phyloP scores from a whole-genome alignment of 2,797 vertebrate genomes.

The Pseudochirops cupreus region DNA sequence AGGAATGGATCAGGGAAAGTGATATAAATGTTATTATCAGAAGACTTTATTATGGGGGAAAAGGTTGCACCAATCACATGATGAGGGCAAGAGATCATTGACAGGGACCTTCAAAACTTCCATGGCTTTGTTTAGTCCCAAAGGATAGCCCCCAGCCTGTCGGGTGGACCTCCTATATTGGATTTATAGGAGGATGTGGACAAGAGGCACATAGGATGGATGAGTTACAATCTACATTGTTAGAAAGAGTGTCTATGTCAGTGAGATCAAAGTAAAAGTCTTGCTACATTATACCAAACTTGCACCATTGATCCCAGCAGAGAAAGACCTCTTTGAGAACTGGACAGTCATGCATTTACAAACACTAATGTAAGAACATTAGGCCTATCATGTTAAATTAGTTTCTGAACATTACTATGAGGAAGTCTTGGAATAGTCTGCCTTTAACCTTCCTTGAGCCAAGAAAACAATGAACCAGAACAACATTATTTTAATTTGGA shows the following conservation, averaged over 20 bases:
- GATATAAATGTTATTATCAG: not conserved
- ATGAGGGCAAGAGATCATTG: not conserved
- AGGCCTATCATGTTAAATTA: slow-evolving; percentile 57
- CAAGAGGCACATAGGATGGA: not conserved
- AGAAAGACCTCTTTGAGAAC: not conserved
- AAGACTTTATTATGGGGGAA: not conserved
- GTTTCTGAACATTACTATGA: slow-evolving; percentile 73
- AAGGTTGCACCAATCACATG: not conserved
- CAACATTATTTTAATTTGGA: slow-evolving; percentile 72
- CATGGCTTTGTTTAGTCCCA: not conserved
- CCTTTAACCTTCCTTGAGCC: slow-evolving; percentile 67
- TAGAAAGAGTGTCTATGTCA: not conserved
- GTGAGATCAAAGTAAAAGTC: not conserved
- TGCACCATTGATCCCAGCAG: not conserved
- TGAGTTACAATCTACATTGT: not conserved
- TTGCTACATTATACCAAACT: not conserved
- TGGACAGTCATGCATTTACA: not conserved
- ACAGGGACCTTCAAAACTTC: not conserved
- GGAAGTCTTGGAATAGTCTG: slow-evolving; percentile 68
- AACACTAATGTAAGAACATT: slow-evolving; percentile 56
- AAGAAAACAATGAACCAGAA: slow-evolving; percentile 76
- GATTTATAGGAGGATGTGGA: not conserved
- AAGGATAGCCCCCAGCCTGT: not conserved
- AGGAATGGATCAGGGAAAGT: not conserved
- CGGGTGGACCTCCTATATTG: not conserved